Base-by-base conservation (phyloP, 2,797 vertebrate species). In the Clarias fuscus region DNA sequence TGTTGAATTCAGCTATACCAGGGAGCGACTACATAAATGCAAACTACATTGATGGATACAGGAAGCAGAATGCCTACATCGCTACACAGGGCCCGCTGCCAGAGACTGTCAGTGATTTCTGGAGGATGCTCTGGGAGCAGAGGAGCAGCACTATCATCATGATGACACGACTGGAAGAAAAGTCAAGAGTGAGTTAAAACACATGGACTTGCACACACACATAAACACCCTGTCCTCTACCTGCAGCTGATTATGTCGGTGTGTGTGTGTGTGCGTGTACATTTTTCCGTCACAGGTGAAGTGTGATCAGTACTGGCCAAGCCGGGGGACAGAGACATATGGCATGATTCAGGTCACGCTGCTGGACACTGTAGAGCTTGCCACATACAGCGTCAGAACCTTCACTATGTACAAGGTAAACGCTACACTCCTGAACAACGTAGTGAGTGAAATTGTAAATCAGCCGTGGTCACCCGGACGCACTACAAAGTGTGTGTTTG, bases 111-210 rank as follows among this genome's bases (percentile, higher is more conserved):
- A 96, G 95, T 0, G 98, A 99, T 91, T 99, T 99, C 95, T 99
- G 98, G 98, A 96, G 98, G 90, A 97, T 98, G 97, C 96, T 99
- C 89, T 99, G 98, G 98, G 98, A 99, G 53, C 98, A 99, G 92
- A 96, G 97, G 86, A 97, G 97, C 22, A 95, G 94, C 88, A 98
- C 97, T 1, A 95, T 99, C 11, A 94, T 99, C 83, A 99, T 99
- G 98, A 99, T 99, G 97, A 99, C 98, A 11, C 95, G 96, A 72
- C 94, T 99, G 48, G 98, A 99, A 89, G 98, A 99, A 92, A 99
- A 98, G 91, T 98, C 97, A 76, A 94, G 98, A 95, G 98, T 99
- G 91, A 94, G 95, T 70, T 22, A 56, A 86, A n/a, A 72, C 79
- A 82, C 24, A 71, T 53, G 70, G 59, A 81, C 67, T 64, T 20